Conservation (phyloP, 2,888 invertebrate species). For the Euclidia mi region DNA sequence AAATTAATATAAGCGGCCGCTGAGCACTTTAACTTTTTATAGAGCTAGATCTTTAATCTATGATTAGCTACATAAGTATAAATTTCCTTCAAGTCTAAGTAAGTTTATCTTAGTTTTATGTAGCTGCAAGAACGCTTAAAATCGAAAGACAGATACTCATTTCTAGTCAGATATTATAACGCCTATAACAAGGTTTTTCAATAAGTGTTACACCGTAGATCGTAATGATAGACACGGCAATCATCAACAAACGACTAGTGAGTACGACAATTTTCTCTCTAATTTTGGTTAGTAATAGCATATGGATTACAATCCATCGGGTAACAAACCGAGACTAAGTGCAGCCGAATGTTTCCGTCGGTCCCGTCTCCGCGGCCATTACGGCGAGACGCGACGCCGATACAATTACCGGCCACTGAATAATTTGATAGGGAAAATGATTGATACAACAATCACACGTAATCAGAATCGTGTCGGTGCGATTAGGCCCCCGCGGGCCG, state of each 20-base stretch:
- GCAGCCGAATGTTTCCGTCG: slow-evolving; percentile 83
- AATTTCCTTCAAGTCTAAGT: no score
- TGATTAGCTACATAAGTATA: no score
- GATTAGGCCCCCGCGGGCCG: slow-evolving; percentile 78
- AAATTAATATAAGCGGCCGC: slow-evolving; percentile 1
- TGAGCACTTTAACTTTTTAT: background rate
- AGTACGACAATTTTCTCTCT: slow-evolving; percentile 73
- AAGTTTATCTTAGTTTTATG: no score
- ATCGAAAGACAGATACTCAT: background rate
- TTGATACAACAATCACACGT: slow-evolving; percentile 89
- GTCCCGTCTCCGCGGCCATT: slow-evolving; percentile 73
- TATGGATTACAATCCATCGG: slow-evolving; percentile 84
- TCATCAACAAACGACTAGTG: slow-evolving; percentile 58
- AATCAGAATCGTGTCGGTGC: slow-evolving; percentile 87
- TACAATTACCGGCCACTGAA: slow-evolving; percentile 88
- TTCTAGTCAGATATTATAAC: slow-evolving; percentile 18
- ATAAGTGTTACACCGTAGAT: slow-evolving; percentile 35
- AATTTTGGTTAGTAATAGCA: slow-evolving; percentile 80
- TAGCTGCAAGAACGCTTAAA: background rate
- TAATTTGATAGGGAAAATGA: slow-evolving; percentile 89
- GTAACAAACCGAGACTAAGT: slow-evolving; percentile 89
- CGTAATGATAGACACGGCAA: slow-evolving; percentile 50
- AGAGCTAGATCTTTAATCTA: background rate
- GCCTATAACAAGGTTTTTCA: slow-evolving; percentile 48
- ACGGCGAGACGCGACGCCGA: slow-evolving; percentile 74